Base-by-base conservation (phyloP, 30 jellyfish, hydroid and myxozoan genomes). In the Phacellophora camtschatica region DNA sequence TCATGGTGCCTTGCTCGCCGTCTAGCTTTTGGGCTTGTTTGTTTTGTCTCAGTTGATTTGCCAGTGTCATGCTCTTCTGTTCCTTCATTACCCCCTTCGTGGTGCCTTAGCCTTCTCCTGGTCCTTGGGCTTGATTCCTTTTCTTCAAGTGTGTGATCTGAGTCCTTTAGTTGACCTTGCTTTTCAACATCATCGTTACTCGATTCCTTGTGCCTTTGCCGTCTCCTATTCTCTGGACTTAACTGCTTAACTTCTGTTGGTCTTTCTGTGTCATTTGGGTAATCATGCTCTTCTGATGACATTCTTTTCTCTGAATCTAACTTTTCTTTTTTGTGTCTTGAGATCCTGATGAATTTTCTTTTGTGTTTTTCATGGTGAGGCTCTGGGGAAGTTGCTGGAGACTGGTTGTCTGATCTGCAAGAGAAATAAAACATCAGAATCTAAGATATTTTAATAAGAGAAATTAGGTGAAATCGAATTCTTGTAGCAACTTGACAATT, bases 301-400 rank as follows among this genome's bases (percentile, higher is more conserved):
- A 64, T 70, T 25, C 20, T 43, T 18, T 64, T 54, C 56, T 65
- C 84, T 4, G 43, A 51, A 5, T 66, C 72, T 34, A 33, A n/a
- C 12, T 50, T 19, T 41, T 66, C 91, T 34, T 46, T 41, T 33
- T 80, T 80, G 48, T 55, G 39, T 31, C 78, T 64, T 31, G 91
- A 49, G 20, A 64, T 27, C 25, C 82, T 65, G 24, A 78, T 46
- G 3, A 78, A 32, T 36, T 57, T 78, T 33, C 23, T 78, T 18
- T 63, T 78, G 74, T 78, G 74, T 31, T 63, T 78, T 5, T 29
- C 88, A 46, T 9, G 61, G 3, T 46, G 61, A 24, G 43, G 71
- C 13, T 58, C 90, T 25, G 77, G 56, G 31, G 84, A 48, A 32
- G 76, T 74, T 6, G 87, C 66, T 8, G 86, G 86, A n/a, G 86